Conservation (phyloP, 2,797 vertebrate genomes). For the Hypotaenidia philippensis region DNA sequence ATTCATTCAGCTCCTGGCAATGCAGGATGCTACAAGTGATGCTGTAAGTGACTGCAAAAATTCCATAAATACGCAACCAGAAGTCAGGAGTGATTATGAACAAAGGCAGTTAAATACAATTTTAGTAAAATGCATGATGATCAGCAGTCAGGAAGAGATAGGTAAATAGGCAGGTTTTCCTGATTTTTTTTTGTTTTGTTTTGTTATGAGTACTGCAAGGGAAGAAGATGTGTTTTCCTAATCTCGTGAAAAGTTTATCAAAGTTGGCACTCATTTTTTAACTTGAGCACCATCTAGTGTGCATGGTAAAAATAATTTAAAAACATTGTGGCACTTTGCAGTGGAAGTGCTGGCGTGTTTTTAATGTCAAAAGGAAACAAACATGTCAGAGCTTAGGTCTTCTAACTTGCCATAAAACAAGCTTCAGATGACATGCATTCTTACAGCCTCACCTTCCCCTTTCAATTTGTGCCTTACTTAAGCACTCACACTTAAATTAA, state of each 20-base stretch:
- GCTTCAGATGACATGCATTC: background rate
- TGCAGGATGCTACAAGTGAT: background rate
- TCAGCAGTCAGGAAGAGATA: background rate
- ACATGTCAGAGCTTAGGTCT: background rate
- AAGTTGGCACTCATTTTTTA: conserved; percentile 34
- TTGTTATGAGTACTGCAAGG: background rate
- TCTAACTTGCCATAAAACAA: background rate
- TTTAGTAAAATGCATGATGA: background rate
- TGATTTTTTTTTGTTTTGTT: background rate
- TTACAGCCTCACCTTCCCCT: background rate
- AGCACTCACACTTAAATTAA: background rate
- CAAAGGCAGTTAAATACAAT: background rate
- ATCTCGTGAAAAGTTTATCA: background rate
- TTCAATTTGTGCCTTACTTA: background rate
- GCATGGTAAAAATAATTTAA: background rate
- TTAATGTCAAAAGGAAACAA: background rate
- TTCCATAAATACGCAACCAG: background rate
- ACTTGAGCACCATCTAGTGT: conserved; percentile 73
- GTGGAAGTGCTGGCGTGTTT: background rate
- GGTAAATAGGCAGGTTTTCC: background rate
- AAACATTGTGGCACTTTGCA: background rate
- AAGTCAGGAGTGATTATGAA: background rate
- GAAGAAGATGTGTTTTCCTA: background rate
- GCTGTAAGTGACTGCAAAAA: background rate
- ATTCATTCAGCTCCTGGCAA: background rate